A percentile compares a stretch with the other conserved stretches of the same genome.
phyloP scores from a whole-genome alignment of 2,113 vertebrate genomes.

The Fregata magnificens region DNA sequence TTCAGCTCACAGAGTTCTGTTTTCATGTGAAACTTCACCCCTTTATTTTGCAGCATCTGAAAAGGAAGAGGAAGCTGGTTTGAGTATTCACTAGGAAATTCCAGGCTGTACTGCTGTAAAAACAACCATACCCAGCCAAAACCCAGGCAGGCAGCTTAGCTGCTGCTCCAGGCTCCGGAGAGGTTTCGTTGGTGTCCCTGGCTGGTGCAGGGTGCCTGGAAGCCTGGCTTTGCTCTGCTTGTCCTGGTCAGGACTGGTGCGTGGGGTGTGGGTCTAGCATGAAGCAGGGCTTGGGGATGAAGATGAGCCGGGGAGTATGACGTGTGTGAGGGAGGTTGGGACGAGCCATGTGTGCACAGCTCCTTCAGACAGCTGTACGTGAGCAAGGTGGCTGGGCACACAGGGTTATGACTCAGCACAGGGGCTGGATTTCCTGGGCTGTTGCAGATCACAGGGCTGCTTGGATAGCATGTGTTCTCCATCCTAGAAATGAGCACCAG shows the following conservation, averaged over 20 bases:
- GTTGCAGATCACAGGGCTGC: background rate
- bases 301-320: background rate
- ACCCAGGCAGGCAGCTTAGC: background rate
- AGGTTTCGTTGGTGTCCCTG: background rate
- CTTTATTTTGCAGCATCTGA: constrained; percentile 82
- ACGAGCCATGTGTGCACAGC: background rate
- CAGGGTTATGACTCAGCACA: background rate
- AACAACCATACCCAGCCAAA: constrained; percentile 1
- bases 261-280: background rate
- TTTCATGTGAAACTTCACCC: constrained; percentile 84
- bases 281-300: background rate
- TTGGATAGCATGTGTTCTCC: accelerated
- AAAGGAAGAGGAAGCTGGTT: constrained; percentile 15
- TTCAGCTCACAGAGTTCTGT: constrained; percentile 74
- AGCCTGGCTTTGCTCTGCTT: background rate
- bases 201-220: background rate
- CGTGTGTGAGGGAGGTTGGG: background rate
- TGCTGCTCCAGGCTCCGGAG: background rate
- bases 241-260: background rate
- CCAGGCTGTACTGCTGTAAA: constrained; percentile 5
- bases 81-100: constrained; percentile 20
- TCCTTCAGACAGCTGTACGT: background rate
- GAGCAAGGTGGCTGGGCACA: background rate
- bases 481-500: background rate
- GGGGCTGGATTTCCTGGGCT: background rate